Evolutionary conservation across 2,797 vertebrate genomes (phyloP), one percentile per base, ranked within the genome.

Genomic region (Oreonectes daqikongensis): DNA sequence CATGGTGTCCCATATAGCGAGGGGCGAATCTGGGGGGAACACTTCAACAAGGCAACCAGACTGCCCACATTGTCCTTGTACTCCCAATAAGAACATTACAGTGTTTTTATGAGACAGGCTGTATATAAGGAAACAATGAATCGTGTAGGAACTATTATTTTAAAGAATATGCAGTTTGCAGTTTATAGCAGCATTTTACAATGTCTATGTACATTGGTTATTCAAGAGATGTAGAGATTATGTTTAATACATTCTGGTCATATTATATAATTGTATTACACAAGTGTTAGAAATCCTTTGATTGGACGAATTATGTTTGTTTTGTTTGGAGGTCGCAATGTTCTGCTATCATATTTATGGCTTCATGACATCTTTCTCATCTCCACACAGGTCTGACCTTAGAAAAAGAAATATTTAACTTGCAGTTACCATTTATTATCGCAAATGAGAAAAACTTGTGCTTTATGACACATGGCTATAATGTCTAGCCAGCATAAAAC

Each of bases 291-390:
- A 44, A 50, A n/a, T 8, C 1, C 3, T 55, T 28, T 67, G 9
- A 59, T 66, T 59, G 22, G n/a, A 1, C 35, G 38, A 8, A 76
- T 69, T 76, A 20, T 78, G 44, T 77, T 80, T 55, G 60, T 50
- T 85, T 68, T 55, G 38, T 53, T 32, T 60, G 30, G 44, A 81
- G 64, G n/a, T 76, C 79, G 67, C 52, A 61, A 70, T 64, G 69
- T 77, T 77, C 72, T 24, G 4, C 0, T 66, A 10, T 52, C 32
- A 24, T 57, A 46, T 83, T 85, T 73, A 85, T 82, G 69, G 61
- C 69, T 83, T 83, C 10, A 70, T 80, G 52, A 78, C 18, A 24
- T 60, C 28, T 38, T 4, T 61, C 42, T 20, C 32, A 55, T 68
- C 7, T 63, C 11, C 8, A 22, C 22, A 63, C 17, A 7, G 46